Conservation (phyloP, 1,140 invertebrate species). For the Littorina saxatilis region DNA sequence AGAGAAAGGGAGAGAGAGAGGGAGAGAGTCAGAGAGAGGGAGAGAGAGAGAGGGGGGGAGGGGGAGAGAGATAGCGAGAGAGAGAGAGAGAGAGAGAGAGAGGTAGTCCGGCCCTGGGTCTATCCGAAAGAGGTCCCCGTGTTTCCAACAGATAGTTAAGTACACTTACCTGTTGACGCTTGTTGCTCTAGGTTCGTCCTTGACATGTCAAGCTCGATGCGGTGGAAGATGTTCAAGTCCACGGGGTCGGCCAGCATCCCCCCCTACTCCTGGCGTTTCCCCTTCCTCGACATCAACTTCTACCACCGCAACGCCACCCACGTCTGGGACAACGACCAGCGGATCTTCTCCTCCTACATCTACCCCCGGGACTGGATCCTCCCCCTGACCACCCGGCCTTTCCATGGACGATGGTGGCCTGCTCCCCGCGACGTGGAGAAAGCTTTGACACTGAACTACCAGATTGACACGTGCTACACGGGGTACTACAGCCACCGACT, state of each 20-base stretch:
- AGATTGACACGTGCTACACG: conserved; percentile 40
- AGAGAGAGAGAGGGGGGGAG: no score
- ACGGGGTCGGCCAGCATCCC: conserved; percentile 29
- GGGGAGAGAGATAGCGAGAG: no score
- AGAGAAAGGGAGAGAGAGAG: no score
- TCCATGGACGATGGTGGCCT: conserved; percentile 41
- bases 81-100: no score
- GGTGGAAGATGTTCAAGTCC: conserved; percentile 56
- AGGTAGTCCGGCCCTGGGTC: no score
- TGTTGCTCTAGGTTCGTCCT: no score
- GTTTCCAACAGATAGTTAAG: no score
- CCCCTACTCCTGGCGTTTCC: conserved; percentile 39
- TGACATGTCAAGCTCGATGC: no score
- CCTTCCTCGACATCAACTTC: conserved; percentile 59
- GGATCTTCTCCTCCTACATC: conserved; percentile 6
- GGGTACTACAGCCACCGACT: conserved; percentile 42
- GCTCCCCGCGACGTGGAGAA: conserved; percentile 39
- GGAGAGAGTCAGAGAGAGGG: no score
- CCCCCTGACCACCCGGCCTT: conserved; percentile 45
- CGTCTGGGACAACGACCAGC: conserved; percentile 50
- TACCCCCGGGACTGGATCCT: conserved; percentile 43
- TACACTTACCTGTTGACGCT: no score
- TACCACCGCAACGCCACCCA: conserved; percentile 53
- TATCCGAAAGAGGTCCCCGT: no score
- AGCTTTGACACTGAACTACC: conserved; percentile 35